phyloP scores from a whole-genome alignment of 2,113 vertebrate species.

The Dryoscopus gambensis region DNA sequence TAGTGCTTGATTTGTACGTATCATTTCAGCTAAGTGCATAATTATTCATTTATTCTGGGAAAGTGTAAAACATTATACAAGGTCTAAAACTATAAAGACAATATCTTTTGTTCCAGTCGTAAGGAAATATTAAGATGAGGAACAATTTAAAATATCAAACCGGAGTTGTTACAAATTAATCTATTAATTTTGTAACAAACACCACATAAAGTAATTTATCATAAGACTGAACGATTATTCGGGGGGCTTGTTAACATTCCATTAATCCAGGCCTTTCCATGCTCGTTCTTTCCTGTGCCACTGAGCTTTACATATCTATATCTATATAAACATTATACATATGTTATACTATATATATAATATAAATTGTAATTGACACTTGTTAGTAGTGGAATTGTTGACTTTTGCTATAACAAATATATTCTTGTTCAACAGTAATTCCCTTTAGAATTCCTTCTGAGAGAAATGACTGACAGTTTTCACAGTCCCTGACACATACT shows the following conservation, averaged over 20 bases:
- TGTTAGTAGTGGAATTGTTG: background rate
- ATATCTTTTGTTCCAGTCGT: background rate
- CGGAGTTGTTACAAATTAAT: background rate
- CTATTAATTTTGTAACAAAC: background rate
- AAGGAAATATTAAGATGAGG: background rate
- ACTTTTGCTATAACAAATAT: background rate
- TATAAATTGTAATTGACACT: background rate
- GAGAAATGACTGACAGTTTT: background rate
- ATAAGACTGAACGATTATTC: background rate
- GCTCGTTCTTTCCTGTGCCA: background rate
- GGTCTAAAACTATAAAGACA: background rate
- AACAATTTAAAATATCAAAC: background rate
- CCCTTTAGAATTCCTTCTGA: background rate
- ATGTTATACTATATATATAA: background rate
- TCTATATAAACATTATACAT: background rate
- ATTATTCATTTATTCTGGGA: background rate
- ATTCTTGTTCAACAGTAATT: background rate
- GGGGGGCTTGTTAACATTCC: background rate
- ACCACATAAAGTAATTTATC: background rate
- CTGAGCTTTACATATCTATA: background rate
- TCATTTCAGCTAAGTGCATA: background rate
- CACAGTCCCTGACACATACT: background rate
- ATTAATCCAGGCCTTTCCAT: background rate
- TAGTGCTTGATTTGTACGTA: background rate
- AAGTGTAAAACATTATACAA: background rate